Evolutionary conservation across 2,797 vertebrate species (phyloP), one percentile per base, ranked within the genome.

Genomic region (Cirrhinus mrigala): DNA sequence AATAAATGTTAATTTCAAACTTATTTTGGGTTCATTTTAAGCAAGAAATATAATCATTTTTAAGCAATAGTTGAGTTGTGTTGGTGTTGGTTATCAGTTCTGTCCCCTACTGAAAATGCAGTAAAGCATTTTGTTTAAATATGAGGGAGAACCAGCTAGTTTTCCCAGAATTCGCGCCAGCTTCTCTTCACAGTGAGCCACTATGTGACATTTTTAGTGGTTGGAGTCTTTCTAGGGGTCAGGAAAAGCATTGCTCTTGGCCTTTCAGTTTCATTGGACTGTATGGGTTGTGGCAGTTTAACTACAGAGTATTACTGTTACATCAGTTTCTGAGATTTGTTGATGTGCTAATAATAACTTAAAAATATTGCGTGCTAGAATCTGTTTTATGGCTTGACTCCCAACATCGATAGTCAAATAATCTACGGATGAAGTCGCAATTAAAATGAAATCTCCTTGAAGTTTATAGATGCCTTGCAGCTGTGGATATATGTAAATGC

Each of bases 261-360:
- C 75, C 37, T 70, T 64, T 60, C 62, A 44, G 84, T 85, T 81
- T 82, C 62, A 62, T 80, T 87, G 85, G 85, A 81, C 73, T 83
- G 50, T 69, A 52, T 81, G 68, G 60, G 46, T 24, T 56, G 37
- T 84, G 78, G 68, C 68, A 58, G 81, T 68, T 82, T 81, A 83
- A 85, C 40, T 54, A 62, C 62, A 46, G 10, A 22, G 11, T 48
- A n/a, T 80, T 85, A 16, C 40, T 62, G 7, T 37, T 44, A 29
- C 9, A 48, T 27, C 12, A 14, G 11, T 48, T 48, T 60, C 52
- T 82, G 69, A 50, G 50, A 60, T 37, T 50, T 54, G 33, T 12
- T 33, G 81, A 37, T 33, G 24, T 73, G 69, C 24, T 40, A 40
- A 46, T 66, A 79, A 62, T 79, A 18, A 69, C 12, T 16, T 3